Conservation (phyloP, 2,888 invertebrate species). For the Aradus depressus region DNA sequence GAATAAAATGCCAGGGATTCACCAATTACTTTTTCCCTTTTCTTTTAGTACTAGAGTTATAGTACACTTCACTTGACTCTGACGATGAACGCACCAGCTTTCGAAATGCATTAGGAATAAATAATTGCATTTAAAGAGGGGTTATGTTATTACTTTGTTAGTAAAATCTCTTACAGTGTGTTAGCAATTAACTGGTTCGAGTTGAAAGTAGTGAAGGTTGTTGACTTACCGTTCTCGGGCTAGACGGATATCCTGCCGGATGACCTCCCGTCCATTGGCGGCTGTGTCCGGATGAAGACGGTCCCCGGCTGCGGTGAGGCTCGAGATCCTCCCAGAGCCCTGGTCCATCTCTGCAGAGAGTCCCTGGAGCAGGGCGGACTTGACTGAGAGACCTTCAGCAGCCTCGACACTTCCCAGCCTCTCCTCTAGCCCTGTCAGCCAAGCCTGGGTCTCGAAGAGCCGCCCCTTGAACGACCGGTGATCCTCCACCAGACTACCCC, state of each 20-base stretch:
- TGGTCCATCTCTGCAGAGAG: constrained; percentile 70
- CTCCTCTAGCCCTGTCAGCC: constrained; percentile 66
- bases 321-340: constrained; percentile 54
- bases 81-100: no score
- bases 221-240: constrained; percentile 52
- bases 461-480: constrained; percentile 68
- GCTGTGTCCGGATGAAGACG: constrained; percentile 87
- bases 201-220: no score
- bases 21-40: no score
- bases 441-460: constrained; percentile 58
- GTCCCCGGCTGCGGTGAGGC: constrained; percentile 68
- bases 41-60: no score
- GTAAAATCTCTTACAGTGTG: no score
- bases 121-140: no score
- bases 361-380: constrained; percentile 56
- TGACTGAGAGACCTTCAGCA: constrained; percentile 47
- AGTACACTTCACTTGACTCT: no score
- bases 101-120: no score
- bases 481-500: constrained; percentile 71
- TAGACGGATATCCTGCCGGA: constrained; percentile 70
- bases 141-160: no score
- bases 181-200: no score
- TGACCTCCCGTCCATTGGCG: constrained; percentile 76
- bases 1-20: no score
- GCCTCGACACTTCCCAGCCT: constrained; percentile 54